A percentile compares a stretch with the other conserved stretches of the same genome.
Conservation (phyloP, 2,113 vertebrate species). For the Sialia sialis region DNA sequence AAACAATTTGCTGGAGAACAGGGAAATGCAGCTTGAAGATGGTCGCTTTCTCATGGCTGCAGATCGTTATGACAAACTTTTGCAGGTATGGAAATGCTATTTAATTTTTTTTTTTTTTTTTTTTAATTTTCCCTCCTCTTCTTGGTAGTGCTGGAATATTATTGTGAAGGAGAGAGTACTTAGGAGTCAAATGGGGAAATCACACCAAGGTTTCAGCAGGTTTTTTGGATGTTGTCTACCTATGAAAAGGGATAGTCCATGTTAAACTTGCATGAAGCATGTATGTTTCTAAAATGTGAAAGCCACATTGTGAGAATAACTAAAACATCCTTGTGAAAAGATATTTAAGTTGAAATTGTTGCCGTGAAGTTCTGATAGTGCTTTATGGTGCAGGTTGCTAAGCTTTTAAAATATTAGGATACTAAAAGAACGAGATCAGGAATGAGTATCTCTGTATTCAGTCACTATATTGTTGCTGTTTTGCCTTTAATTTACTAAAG, state of each 20-base stretch:
- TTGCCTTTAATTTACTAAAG: not conserved
- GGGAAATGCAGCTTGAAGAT: constrained; percentile 98
- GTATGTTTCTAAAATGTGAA: not conserved
- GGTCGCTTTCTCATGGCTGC: constrained; percentile 95
- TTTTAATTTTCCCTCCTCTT: not conserved
- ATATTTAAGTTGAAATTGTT: not conserved
- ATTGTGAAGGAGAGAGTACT: not conserved
- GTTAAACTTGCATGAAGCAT: not conserved
- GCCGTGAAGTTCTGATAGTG: not conserved
- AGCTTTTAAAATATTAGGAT: not conserved
- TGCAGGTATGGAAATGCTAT: constrained; percentile 75
- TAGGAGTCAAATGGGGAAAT: not conserved
- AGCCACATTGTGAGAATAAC: not conserved
- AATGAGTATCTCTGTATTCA: accelerated
- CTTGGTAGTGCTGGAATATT: not conserved
- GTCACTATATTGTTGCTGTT: not conserved
- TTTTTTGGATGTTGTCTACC: not conserved
- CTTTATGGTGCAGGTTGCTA: not conserved
- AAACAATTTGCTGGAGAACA: constrained; percentile 96
- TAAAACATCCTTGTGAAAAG: not conserved
- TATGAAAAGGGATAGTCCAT: not conserved
- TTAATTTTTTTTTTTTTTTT: not conserved
- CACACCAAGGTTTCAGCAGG: not conserved
- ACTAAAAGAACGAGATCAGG: not conserved
- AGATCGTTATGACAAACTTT: constrained; percentile 91